Percentiles rank a stretch among this genome's conserved stretches.
Evolutionary conservation across 2,888 invertebrate genomes (phyloP).

Genomic region (Ditylenchus weischeri): DNA sequence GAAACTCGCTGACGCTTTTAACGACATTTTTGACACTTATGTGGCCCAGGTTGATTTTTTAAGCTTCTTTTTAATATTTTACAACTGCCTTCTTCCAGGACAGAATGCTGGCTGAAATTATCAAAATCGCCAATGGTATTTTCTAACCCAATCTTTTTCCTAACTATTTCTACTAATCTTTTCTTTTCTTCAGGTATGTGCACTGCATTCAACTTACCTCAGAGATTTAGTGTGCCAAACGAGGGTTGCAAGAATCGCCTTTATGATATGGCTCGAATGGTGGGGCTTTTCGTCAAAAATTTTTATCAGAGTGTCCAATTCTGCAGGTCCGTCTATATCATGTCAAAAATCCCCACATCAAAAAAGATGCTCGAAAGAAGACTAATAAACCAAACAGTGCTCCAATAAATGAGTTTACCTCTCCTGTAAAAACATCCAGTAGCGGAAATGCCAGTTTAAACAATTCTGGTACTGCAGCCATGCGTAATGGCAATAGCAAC

Average conservation of each 20-base stretch:
- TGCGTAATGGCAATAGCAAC: too few relatives aligned
- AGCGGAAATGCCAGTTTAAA: too few relatives aligned
- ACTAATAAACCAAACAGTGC: too few relatives aligned
- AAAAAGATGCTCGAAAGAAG: too few relatives aligned
- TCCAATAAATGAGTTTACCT: too few relatives aligned
- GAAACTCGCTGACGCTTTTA: conserved; percentile 2
- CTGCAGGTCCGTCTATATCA: background rate
- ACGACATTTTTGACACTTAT: conserved; percentile 1
- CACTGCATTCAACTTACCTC: background rate
- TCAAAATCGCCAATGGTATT: conserved; percentile 4
- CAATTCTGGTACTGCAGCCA: too few relatives aligned
- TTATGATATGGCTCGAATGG: conserved; percentile 6
- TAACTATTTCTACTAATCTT: background rate
- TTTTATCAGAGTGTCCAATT: background rate
- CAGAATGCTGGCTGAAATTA: background rate
- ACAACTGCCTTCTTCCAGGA: background rate
- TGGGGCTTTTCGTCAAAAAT: background rate
- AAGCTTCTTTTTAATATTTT: too few relatives aligned
- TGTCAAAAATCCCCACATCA: background rate
- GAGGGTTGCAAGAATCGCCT: background rate
- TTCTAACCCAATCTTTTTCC: background rate
- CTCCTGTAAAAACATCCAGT: too few relatives aligned
- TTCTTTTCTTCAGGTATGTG: background rate
- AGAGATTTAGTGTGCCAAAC: background rate
- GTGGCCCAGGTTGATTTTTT: too few relatives aligned